Percentiles rank a stretch among this genome's conserved stretches.
Evolutionary conservation across 2,797 vertebrate species (phyloP).

Genomic region (Lophius americanus): DNA sequence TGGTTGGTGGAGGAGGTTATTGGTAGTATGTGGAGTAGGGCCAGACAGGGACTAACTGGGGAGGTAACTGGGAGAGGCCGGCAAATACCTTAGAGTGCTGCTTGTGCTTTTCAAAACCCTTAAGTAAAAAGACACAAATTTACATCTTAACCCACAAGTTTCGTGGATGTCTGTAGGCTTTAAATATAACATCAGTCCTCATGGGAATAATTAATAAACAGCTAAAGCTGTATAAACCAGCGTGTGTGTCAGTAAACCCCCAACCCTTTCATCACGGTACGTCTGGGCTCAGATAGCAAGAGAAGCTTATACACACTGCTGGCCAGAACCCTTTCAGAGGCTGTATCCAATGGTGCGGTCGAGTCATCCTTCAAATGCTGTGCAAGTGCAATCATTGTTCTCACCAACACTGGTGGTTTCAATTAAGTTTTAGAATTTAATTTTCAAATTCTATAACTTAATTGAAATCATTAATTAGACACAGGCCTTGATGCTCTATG

Average conservation of each 20-base stretch:
- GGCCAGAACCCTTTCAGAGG: constrained; percentile 94
- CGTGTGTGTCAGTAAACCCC: constrained; percentile 67
- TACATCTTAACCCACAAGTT: neutral
- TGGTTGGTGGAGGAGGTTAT: constrained; percentile 14
- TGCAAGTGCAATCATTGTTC: constrained; percentile 93
- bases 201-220: neutral
- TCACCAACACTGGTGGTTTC: constrained; percentile 89
- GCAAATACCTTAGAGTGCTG: constrained; percentile 37
- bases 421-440: too few species aligned
- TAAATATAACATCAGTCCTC: neutral
- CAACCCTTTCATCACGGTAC: constrained; percentile 50
- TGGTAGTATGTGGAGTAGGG: constrained; percentile 68
- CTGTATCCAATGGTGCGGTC: constrained; percentile 92
- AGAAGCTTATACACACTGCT: constrained; percentile 90
- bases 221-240: constrained; percentile 2
- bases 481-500: too few species aligned
- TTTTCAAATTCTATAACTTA: too few species aligned
- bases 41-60: constrained; percentile 65
- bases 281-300: constrained; percentile 90
- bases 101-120: neutral
- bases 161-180: neutral
- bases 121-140: neutral
- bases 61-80: constrained; percentile 42
- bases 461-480: too few species aligned
- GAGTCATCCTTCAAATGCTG: constrained; percentile 98